Percentiles rank a stretch among this genome's conserved stretches.
Evolutionary conservation across 1,140 invertebrate genomes (phyloP).

Genomic region (Rhopalosiphum maidis): DNA sequence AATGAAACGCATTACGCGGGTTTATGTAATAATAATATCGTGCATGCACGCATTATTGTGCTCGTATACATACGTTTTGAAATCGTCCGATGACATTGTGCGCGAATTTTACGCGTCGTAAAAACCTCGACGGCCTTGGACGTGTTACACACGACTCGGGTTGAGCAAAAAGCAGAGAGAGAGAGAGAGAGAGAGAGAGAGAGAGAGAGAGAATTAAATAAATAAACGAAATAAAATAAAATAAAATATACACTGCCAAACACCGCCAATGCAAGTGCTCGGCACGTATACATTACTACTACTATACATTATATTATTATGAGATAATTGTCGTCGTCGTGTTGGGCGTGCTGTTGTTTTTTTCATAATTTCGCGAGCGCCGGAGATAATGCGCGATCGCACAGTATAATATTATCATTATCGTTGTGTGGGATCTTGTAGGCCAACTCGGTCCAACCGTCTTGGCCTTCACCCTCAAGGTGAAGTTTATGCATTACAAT

Average conservation of each 20-base stretch:
- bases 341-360: conserved; percentile 15
- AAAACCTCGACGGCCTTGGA: conserved; percentile 47
- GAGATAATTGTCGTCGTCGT: conserved; percentile 26
- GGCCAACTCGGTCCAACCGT: neutral
- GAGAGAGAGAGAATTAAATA: neutral
- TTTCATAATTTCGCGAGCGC: neutral
- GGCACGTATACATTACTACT: neutral
- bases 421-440: conserved; percentile 27
- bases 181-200: neutral
- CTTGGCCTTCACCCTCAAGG: conserved; percentile 52
- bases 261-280: neutral
- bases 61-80: conserved; percentile 3
- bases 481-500: conserved; percentile 45
- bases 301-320: neutral
- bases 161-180: neutral
- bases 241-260: neutral
- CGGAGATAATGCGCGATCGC: neutral
- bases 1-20: conserved; percentile 6
- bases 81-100: conserved; percentile 44
- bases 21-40: conserved; percentile 4
- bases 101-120: conserved; percentile 42
- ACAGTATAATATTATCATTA: neutral
- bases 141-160: conserved; percentile 11
- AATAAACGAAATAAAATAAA: neutral
- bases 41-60: conserved; percentile 17